phyloP scores from a whole-genome alignment of 2,113 vertebrate species.

The Electrona antarctica region DNA sequence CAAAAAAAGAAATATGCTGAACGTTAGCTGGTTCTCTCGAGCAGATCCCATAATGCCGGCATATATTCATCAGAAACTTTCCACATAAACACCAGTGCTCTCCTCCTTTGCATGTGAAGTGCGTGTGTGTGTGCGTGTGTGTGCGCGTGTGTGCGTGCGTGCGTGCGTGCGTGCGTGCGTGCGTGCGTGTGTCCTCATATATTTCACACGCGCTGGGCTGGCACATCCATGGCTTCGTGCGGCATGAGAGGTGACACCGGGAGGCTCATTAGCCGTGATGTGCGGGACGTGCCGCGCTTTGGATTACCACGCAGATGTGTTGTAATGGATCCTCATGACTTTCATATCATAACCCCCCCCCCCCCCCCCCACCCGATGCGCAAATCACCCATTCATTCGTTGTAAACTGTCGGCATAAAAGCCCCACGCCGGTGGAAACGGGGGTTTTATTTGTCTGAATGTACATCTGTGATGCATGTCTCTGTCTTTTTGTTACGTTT shows the following conservation, averaged over 20 bases:
- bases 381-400: constrained; percentile 16
- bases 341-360: no score
- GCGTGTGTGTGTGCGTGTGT: no score
- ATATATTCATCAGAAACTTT: constrained; percentile 40
- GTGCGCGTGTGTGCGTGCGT: no score
- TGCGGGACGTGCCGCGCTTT: constrained; percentile 37
- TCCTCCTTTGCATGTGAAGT: constrained; percentile 20
- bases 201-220: constrained; percentile 38
- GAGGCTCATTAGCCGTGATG: constrained; percentile 48
- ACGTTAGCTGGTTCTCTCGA: no score
- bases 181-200: constrained; percentile 5
- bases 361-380: no score
- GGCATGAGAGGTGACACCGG: constrained; percentile 25
- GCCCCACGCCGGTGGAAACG: constrained; percentile 19
- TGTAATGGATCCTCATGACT: constrained; percentile 21
- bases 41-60: constrained; percentile 22
- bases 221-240: constrained; percentile 19
- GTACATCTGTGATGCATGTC: background rate
- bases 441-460: constrained; percentile 39
- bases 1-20: no score
- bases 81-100: background rate
- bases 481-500: no score
- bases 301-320: constrained; percentile 51
- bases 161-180: no score
- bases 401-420: constrained; percentile 22